A percentile compares a stretch with the other conserved stretches of the same genome.
Evolutionary conservation across 1,140 invertebrate species (phyloP).

Genomic region (Drosophila pectinifera): DNA sequence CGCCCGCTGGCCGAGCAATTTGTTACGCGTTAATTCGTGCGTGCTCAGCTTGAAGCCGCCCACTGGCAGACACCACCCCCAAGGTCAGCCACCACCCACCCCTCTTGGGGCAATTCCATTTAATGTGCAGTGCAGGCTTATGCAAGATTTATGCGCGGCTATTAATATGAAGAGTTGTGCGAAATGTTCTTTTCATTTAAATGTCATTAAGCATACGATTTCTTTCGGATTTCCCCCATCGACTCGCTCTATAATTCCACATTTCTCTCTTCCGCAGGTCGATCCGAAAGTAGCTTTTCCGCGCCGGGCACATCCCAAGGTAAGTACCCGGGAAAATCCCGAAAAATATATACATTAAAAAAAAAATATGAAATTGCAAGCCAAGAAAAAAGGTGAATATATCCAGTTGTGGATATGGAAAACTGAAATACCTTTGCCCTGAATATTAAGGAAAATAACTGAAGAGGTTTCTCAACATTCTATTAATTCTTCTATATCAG

Average conservation of each 20-base stretch:
- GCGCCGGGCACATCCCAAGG: conserved; percentile 99
- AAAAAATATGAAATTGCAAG: conserved; percentile 1
- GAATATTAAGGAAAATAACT: background rate
- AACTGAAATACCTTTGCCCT: background rate
- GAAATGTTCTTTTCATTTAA: conserved; percentile 81
- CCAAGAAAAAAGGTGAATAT: background rate
- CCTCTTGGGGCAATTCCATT: conserved; percentile 67
- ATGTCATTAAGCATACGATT: conserved; percentile 82
- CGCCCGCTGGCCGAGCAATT: conserved; percentile 68
- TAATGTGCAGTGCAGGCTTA: conserved; percentile 81
- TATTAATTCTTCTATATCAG: background rate
- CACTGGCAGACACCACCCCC: conserved; percentile 24
- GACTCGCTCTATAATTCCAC: conserved; percentile 7
- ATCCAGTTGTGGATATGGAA: background rate
- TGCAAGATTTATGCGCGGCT: conserved; percentile 75
- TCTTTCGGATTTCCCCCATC: conserved; percentile 22
- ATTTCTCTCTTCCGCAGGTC: conserved; percentile 89
- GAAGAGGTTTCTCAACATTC: background rate
- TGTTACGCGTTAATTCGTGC: conserved; percentile 82
- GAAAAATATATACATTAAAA: background rate
- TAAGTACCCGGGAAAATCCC: conserved; percentile 86
- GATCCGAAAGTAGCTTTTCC: conserved; percentile 99
- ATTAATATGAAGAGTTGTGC: conserved; percentile 82
- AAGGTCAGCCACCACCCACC: background rate
- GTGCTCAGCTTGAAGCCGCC: conserved; percentile 70